phyloP scores from a whole-genome alignment of 2,113 vertebrate genomes.

The Cyprinus carpio region DNA sequence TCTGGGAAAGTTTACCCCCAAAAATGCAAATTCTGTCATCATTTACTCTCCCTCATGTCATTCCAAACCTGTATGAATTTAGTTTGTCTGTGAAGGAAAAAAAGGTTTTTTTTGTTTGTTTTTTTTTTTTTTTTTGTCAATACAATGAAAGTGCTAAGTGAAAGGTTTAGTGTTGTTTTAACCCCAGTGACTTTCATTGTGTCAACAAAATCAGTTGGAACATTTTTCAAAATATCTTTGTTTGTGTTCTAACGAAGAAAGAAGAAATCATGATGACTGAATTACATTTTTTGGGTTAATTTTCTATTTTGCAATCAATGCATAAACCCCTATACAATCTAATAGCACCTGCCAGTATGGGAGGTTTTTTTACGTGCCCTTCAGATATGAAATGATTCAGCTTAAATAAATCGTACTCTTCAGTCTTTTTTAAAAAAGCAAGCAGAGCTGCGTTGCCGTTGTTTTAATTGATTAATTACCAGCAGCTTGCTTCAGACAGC shows the following conservation, averaged over 20 bases:
- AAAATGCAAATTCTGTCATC: not conserved
- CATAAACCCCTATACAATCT: not conserved
- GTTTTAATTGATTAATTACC: not conserved
- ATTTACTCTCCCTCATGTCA: not conserved
- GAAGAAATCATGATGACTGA: not conserved
- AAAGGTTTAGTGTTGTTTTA: not conserved
- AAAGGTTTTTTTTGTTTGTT: too few species aligned
- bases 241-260: not conserved
- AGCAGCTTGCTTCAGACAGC: not conserved
- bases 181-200: not conserved
- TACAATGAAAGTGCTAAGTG: not conserved
- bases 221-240: not conserved
- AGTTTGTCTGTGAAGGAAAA: not conserved
- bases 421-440: not conserved
- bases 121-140: not conserved
- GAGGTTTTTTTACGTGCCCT: not conserved
- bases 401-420: not conserved
- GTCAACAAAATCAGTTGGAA: not conserved
- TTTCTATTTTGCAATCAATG: not conserved
- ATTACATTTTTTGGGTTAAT: not conserved
- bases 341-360: not conserved
- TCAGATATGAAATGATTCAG: slow-evolving; percentile 9
- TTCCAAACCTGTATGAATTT: not conserved
- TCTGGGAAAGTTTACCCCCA: not conserved
- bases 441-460: not conserved